Evolutionary conservation across 2,888 invertebrate genomes (phyloP), one percentile per base, ranked within the genome.

Genomic region (Pandemis cinnamomeana): DNA sequence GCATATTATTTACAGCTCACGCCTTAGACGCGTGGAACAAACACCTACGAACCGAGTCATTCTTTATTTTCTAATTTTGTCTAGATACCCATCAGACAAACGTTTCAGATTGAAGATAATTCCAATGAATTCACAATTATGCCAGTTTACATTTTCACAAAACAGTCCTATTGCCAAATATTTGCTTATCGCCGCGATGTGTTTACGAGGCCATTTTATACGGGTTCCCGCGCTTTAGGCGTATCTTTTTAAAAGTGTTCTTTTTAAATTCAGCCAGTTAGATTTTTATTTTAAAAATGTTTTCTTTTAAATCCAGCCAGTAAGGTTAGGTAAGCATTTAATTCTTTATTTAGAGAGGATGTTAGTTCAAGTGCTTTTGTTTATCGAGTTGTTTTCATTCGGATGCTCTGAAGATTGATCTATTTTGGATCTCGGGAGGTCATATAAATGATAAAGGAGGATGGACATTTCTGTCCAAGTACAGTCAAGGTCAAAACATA

Each of bases 121-220:
- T 55, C 20, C 55, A 55, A 55, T 55, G 8, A 55, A 55, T 55
- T 55, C 55, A 44, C 15, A 53, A 41, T 67, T 53, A 15, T 67
- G 51, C 42, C 69, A 64, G 51, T 44, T 46, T 42, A 60, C 63
- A 58, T 69, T 69, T 20, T 63, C 58, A 70, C 51, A n/a, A 69
- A 73, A 69, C 69, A 51, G 48, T 66, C 64, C 69, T 66, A 73
- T 73, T 70, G 73, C 73, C 73, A 73, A 73, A 69, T 73, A 70
- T 69, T 69, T 46, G 73, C 73, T 60, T 73, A 73, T 70, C 73
- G 78, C 78, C 77, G 85, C 87, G 87, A 91, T 89, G 87, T 87
- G 87, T 89, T 88, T 89, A 88, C 82, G 87, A 85, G 81, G 78
- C 83, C 84, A 86, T 87, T 86, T 87, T 86, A 86, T 86, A 76